phyloP scores from a whole-genome alignment of 2,797 vertebrate species.

The Acomys russatus region DNA sequence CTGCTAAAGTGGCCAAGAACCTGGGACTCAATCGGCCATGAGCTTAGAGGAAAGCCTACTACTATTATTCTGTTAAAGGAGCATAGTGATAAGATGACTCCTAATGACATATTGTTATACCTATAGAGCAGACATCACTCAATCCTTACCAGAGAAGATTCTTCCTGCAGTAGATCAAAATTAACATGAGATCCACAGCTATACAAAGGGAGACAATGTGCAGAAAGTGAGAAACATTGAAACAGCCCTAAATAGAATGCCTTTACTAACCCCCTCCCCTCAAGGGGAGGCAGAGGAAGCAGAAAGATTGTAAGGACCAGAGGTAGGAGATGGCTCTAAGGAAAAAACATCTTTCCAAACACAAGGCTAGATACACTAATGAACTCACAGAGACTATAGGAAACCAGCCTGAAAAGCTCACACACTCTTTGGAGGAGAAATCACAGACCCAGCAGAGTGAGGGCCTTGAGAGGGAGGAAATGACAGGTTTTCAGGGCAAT shows the following conservation, averaged over 20 bases:
- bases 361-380: background rate
- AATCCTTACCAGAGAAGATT: background rate
- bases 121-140: background rate
- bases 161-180: background rate
- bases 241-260: background rate
- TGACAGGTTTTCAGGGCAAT: background rate
- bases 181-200: background rate
- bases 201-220: too few relatives aligned
- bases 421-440: background rate
- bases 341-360: background rate
- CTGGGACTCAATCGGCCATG: background rate
- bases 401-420: constrained; percentile 27
- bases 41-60: background rate
- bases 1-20: background rate
- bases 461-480: background rate
- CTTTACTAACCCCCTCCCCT: background rate
- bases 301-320: background rate
- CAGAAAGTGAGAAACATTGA: background rate
- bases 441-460: background rate
- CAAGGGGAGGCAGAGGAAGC: background rate
- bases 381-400: background rate
- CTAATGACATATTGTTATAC: background rate
- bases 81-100: background rate
- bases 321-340: background rate
- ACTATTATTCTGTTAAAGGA: background rate